Percentiles rank a stretch among this genome's conserved stretches.
Evolutionary conservation across 2,888 invertebrate genomes (phyloP).

Genomic region (Tanypteryx hageni): DNA sequence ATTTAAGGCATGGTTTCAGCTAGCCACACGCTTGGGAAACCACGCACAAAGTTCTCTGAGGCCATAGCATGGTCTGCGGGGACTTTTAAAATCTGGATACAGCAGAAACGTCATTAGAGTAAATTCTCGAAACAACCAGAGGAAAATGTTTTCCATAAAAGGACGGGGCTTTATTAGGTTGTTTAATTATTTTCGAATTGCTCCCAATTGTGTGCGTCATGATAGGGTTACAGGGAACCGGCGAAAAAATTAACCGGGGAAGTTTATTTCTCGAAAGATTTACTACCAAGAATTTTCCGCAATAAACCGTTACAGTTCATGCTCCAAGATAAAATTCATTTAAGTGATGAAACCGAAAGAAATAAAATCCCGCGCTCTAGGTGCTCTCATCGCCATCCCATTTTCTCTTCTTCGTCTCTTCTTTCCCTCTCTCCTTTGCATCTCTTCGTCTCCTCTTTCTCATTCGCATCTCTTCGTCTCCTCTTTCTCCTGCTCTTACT

Average conservation of each 20-base stretch:
- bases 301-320: background rate
- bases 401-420: background rate
- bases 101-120: background rate
- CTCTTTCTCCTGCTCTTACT: no score
- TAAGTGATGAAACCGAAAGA: background rate
- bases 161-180: background rate
- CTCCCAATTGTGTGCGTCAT: background rate
- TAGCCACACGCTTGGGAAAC: constrained; percentile 21
- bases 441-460: background rate
- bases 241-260: background rate
- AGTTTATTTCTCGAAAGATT: background rate
- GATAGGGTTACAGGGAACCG: background rate
- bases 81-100: constrained; percentile 18
- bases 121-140: constrained; percentile 10
- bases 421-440: background rate
- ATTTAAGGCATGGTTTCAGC: constrained; percentile 34
- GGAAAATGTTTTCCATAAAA: constrained; percentile 8
- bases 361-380: background rate
- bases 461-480: no score
- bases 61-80: background rate
- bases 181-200: constrained; percentile 28
- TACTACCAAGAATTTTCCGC: background rate
- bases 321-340: background rate
- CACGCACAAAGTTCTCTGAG: constrained; percentile 7
- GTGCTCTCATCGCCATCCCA: background rate